Evolutionary conservation across 2,113 vertebrate species (phyloP), one percentile per base, ranked within the genome.

Genomic region (Pantherophis guttatus): DNA sequence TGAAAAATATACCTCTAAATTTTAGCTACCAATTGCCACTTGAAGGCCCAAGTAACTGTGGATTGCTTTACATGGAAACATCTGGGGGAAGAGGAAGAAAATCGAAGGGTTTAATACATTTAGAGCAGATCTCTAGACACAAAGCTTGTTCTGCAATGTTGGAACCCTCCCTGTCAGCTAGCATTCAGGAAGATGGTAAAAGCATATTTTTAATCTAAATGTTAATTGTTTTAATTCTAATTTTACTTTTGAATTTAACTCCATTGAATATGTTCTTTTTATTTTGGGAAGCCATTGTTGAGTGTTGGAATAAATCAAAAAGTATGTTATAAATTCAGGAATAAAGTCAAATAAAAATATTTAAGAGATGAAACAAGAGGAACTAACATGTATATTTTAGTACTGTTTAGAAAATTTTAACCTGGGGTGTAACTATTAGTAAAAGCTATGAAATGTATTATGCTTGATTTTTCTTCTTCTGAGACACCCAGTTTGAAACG

Each of bases 351-450:
- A 21, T 81, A 81, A 39, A 44, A 81, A 81, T 44, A 44, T 44
- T 81, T 81, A 81, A 81, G 33, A 39, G 2, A 81, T 81, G 33
- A 81, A 81, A 81, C 8, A 81, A 81, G 75, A 81, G 17, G 75
- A 44, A 81, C 17, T 21, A 39, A 21, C 86, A 29, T 91, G 54
- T 70, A 93, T 94, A 95, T 96, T 91, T 93, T 23, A 94, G 4
- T 88, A 93, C 57, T 81, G 88, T 5, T 8, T 92, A 86, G 50
- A 62, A 53, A 94, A 55, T 58, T 53, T 55, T 94, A 95, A 92
- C 44, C 93, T 94, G 95, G 92, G 59, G 17, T 93, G 87, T 12
- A 96, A 93, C 24, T 90, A 8, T 44, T 86, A 12, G 92, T 90
- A 93, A 70, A 39, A 92, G 44, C 13, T 95, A 93, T 12, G 39